Evolutionary conservation across 2,113 vertebrate species (phyloP), one percentile per base, ranked within the genome.

Genomic region (Oxyruncus cristatus): DNA sequence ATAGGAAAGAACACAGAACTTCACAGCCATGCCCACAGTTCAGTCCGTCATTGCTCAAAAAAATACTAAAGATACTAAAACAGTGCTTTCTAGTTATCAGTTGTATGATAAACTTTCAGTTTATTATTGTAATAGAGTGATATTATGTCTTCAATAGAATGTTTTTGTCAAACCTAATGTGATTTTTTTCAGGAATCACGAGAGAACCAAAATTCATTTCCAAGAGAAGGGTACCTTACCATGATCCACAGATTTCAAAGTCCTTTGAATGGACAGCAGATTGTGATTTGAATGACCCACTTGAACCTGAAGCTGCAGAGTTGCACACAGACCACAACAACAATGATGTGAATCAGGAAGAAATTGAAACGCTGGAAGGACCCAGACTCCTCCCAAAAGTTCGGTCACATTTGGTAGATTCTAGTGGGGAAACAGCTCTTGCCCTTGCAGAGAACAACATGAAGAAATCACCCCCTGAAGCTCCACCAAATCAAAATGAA

Each of bases 171-270:
- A 77, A 50, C 26, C 26, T 88, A 14, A 11, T 58, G 2, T 6
- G 7, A 37, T 30, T 96, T 94, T 97, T 97, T 97, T 75, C 85
- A 99, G 99, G 98, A 95, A 98, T 98, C 88, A 96, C 94, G 3
- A 98, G 88, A 97, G 99, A 99, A 77, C 99, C 99, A 76, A 97
- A 97, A 80, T 98, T 99, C 97, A 98, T 98, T 96, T 98, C 98
- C 67, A 99, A 99, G 97, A 98, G 97, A 95, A 98, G 97, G 90
- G 98, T 98, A 35, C 98, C 97, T 46, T 94, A 98, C 90, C 93
- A 91, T 85, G 86, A 97, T 32, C 94, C 98, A 81, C 98, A 98
- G 91, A 98, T 99, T 97, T 97, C 98, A 1, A 97, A 98, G 80
- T 98, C 98, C 50, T 97, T 99, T 70, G 97, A 98, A 32, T 99